Percentiles rank a stretch among this genome's conserved stretches.
These are phyloP conservation scores for Crematogaster levior DNA, from an alignment of 2,888 invertebrate species.

Conservation along the genomic window DNA sequence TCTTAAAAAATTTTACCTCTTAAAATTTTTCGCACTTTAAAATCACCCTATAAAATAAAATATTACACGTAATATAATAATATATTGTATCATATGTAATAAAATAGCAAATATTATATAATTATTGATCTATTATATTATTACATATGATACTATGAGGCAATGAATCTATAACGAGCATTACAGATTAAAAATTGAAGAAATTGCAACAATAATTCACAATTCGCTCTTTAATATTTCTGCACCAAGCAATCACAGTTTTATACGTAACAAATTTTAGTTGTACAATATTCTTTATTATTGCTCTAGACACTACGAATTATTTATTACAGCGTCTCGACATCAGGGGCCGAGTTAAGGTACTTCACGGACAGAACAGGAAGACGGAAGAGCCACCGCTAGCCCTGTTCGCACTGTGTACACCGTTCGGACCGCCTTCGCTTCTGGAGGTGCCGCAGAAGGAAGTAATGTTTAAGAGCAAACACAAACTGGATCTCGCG, in stretches of 20 bases:
- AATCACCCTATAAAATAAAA: no score
- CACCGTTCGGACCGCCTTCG: slow-evolving; percentile 99
- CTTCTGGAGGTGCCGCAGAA: slow-evolving; percentile 98
- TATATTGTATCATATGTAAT: neutral
- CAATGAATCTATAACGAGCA: neutral
- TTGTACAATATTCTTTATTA: neutral
- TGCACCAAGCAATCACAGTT: neutral
- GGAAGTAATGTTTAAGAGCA: slow-evolving; percentile 99
- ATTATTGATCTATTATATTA: neutral
- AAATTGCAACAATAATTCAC: neutral
- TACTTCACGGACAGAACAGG: slow-evolving; percentile 98
- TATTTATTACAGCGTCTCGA: slow-evolving; percentile 93
- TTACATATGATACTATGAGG: neutral
- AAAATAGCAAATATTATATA: neutral
- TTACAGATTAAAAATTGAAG: neutral
- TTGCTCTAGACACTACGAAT: neutral
- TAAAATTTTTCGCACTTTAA: no score
- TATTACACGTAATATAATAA: neutral
- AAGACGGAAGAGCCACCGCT: slow-evolving; percentile 97
- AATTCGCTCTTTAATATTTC: neutral
- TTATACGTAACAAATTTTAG: neutral
- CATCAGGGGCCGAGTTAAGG: slow-evolving; percentile 98
- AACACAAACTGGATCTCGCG: slow-evolving; percentile 98
- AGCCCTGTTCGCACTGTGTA: slow-evolving; percentile 98
- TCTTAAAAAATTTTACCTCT: no score